These are phyloP conservation scores for Cataglyphis albicans DNA, from an alignment of 2,888 invertebrate genomes.

Conservation along the genomic window DNA sequence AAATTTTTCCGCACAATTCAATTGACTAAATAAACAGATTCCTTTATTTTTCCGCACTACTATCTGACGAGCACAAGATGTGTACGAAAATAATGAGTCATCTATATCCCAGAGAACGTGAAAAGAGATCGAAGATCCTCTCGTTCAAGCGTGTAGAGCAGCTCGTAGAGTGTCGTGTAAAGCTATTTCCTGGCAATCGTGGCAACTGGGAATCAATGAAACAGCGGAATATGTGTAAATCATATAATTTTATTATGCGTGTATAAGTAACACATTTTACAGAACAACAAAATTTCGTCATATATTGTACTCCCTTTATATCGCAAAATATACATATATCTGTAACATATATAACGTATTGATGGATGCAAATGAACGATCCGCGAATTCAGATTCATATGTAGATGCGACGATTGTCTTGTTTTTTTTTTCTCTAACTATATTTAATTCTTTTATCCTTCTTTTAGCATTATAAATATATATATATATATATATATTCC, in stretches of 20 bases:
- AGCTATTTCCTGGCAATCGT: constrained; percentile 7
- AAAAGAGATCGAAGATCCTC: neutral
- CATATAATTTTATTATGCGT: constrained; percentile 67
- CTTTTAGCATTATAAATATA: neutral
- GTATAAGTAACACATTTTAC: constrained; percentile 71
- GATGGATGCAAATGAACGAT: constrained; percentile 33
- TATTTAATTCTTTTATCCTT: neutral
- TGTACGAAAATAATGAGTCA: constrained; percentile 12
- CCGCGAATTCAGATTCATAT: constrained; percentile 20
- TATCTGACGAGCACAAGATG: neutral
- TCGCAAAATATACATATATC: constrained; percentile 42
- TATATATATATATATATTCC: neutral
- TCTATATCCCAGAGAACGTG: neutral
- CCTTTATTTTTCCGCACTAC: neutral
- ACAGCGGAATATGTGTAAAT: constrained; percentile 55
- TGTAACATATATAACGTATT: constrained; percentile 25
- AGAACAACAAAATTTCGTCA: constrained; percentile 64
- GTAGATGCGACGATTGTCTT: constrained; percentile 44
- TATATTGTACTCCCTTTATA: constrained; percentile 54
- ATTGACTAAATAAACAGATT: neutral
- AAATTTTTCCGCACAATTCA: neutral
- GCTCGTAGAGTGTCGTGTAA: neutral
- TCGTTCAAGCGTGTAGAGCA: neutral
- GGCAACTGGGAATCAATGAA: constrained; percentile 46
- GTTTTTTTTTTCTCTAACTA: neutral